Base-by-base conservation (phyloP, 2,113 vertebrate genomes). In the Genyomyrus donnyi region DNA sequence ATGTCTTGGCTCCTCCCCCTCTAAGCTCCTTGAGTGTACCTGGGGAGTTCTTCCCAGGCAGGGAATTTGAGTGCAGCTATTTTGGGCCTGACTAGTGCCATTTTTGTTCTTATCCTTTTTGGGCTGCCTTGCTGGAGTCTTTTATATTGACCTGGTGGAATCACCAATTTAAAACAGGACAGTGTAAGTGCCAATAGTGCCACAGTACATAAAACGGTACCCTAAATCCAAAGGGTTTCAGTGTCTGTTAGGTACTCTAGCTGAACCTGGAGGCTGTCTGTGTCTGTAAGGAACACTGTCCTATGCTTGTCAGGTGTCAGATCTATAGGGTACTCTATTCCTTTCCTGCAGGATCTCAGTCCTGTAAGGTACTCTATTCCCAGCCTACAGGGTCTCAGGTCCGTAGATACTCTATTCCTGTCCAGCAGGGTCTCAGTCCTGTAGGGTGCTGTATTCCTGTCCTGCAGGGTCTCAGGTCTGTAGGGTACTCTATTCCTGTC, bases 41-140 rank as follows among this genome's bases (percentile, higher is more conserved):
- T 85, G 45, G 39, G 42, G 83, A 85, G 42, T 53, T 52, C 50
- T 17, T 87, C 50, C 8, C 49, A 53, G 49, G 27, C n/a, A 56
- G 50, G 27, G 49, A 53, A 13, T 87, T 9, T 53, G 27, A 39
- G 11, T 53, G 48, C 27, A 19, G 85, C n/a, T 87, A 87, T 87
- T 87, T 87, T 56, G 85, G 50, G 85, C 85, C 27, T 52, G 85
- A 87, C 85, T 53, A 27, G 31, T 87, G 85, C 85, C 48, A 53
- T 87, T 87, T 87, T 39, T 87, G 85, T 31, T 24, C 85, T 87
- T n/a, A 11, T 87, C 85, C 31, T 35, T 87, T 87, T 48, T 87
- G 50, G 85, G 13, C 48, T 31, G 9, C 7, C 85, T 87, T 52
- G 6, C 17, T 87, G 50, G 15, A 85, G 24, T 53, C n/a, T 56